phyloP scores from a whole-genome alignment of 1,140 invertebrate species.

The Saccostrea echinata region DNA sequence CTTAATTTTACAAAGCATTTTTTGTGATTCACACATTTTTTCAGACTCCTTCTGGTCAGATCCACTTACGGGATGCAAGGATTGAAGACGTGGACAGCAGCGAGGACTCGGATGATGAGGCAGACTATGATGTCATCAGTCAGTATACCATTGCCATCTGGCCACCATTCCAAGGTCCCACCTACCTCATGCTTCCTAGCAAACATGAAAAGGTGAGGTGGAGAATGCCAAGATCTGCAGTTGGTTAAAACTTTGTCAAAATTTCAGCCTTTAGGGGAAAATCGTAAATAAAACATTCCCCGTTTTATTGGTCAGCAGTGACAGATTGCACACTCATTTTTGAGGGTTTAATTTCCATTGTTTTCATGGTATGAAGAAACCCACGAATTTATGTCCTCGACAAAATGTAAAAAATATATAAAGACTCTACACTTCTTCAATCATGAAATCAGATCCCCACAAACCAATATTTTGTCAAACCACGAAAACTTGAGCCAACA shows the following conservation, averaged over 20 bases:
- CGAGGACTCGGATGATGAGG: constrained; percentile 90
- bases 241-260: background rate
- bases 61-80: constrained; percentile 95
- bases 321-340: too few species aligned
- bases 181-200: constrained; percentile 92
- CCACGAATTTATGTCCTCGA: too few species aligned
- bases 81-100: constrained; percentile 94
- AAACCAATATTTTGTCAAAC: too few species aligned
- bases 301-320: background rate
- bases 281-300: background rate
- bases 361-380: too few species aligned
- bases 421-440: too few species aligned
- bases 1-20: constrained; percentile 7
- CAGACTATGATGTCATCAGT: constrained; percentile 80
- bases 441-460: too few species aligned
- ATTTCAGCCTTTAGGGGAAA: background rate
- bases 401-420: too few species aligned
- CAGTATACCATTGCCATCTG: constrained; percentile 95
- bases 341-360: too few species aligned
- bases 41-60: constrained; percentile 94
- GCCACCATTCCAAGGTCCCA: constrained; percentile 91
- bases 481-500: background rate
- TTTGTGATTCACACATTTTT: constrained; percentile 53
- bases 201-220: constrained; percentile 87
- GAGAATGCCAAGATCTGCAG: background rate